A percentile compares a stretch with the other conserved stretches of the same genome.
Evolutionary conservation across 2,888 invertebrate species (phyloP).

Genomic region (Plagiodera versicolora): DNA sequence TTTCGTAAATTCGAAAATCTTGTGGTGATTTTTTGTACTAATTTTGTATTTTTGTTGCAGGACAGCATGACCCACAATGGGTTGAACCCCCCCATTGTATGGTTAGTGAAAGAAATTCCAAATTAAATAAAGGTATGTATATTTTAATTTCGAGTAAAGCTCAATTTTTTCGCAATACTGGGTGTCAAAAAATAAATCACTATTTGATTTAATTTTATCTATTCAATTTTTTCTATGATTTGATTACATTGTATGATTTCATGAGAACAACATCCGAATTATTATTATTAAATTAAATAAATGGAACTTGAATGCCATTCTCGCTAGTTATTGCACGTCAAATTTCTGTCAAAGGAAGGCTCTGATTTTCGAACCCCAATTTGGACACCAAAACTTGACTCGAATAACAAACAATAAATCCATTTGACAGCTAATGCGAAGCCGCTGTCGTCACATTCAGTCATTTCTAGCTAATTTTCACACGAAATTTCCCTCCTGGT

Average conservation of each 20-base stretch:
- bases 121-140: conserved; percentile 36
- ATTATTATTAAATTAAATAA: too few relatives aligned
- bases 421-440: conserved; percentile 13
- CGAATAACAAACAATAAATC: conserved; percentile 18
- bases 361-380: background rate
- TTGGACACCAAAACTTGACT: conserved; percentile 11
- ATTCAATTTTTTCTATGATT: too few relatives aligned
- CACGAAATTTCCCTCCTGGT: background rate
- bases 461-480: background rate
- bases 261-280: too few relatives aligned
- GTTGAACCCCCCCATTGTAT: conserved; percentile 48
- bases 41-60: conserved; percentile 40
- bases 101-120: conserved; percentile 36
- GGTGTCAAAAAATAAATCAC: too few relatives aligned
- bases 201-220: too few relatives aligned
- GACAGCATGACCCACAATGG: conserved; percentile 48
- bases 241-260: too few relatives aligned
- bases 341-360: conserved; percentile 9
- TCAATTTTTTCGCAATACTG: too few relatives aligned
- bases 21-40: background rate
- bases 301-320: too few relatives aligned
- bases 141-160: too few relatives aligned
- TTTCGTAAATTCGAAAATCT: background rate
- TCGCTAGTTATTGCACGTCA: background rate
- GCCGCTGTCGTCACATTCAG: conserved; percentile 8